Conservation (phyloP, 1,140 invertebrate genomes). For the Vollenhovia emeryi region DNA sequence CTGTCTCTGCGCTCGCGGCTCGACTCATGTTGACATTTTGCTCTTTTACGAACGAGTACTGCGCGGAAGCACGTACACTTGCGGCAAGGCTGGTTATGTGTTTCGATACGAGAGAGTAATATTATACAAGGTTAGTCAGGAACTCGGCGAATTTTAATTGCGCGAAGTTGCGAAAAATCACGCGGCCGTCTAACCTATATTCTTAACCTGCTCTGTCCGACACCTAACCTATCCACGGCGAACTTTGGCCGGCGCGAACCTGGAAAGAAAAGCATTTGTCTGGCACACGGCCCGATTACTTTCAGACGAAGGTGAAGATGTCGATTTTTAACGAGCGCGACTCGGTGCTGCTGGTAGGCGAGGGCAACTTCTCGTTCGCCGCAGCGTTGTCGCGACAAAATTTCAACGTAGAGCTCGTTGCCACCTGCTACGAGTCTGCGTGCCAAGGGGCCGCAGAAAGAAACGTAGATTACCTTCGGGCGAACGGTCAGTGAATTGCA, state of each 20-base stretch:
- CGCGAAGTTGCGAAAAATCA: slow-evolving; percentile 7
- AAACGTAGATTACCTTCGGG: slow-evolving; percentile 77
- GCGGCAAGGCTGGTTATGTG: not conserved
- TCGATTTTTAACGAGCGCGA: slow-evolving; percentile 76
- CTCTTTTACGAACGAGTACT: not conserved
- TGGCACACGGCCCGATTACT: not conserved
- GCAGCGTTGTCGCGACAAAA: slow-evolving; percentile 79
- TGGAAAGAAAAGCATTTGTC: slow-evolving; percentile 49
- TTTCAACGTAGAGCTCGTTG: slow-evolving; percentile 74
- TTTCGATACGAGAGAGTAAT: not conserved
- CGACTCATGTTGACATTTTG: not conserved
- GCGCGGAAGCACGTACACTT: not conserved
- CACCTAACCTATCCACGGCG: not conserved
- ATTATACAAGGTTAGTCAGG: slow-evolving; percentile 45
- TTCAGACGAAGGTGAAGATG: slow-evolving; percentile 72
- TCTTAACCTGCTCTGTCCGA: not conserved
- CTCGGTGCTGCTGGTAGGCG: slow-evolving; percentile 84
- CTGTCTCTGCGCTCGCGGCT: not conserved
- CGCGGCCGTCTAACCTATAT: not conserved
- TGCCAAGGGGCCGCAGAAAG: slow-evolving; percentile 67
- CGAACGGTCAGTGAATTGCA: slow-evolving; percentile 77
- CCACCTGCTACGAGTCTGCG: slow-evolving; percentile 79
- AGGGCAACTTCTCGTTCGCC: slow-evolving; percentile 88
- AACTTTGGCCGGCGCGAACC: not conserved
- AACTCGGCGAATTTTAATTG: not conserved